Base-by-base conservation (phyloP, 2,797 vertebrate genomes). In the Sylvilagus floridanus region DNA sequence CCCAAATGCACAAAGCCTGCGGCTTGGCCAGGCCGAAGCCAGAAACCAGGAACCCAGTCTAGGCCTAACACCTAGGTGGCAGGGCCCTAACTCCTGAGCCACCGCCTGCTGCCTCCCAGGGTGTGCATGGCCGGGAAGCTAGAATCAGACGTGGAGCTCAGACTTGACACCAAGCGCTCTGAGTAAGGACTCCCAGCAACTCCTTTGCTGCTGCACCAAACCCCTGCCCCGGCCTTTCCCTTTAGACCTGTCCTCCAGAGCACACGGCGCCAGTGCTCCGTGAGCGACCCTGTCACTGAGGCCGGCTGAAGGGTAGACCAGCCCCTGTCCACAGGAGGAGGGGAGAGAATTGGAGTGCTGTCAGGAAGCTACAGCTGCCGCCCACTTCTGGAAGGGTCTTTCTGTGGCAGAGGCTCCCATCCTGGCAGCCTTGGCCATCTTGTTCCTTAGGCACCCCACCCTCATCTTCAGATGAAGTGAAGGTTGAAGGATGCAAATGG, bases 321-420 rank as follows among this genome's bases (percentile, higher is more conserved):
- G 26, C 13, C 5, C 17, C 42, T 12, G 1, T 42, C 50, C 1
- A 4, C 0, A 0, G 16, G 42, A 73, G 19, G 24, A 16, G n/a
- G 4, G 13, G 3, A 62, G 30, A 19, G 26, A 84, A 32, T n/a
- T 78, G 78, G 84, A 90, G 79, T 28, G 7, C 8, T 13, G 42
- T 84, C 63, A 84, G 96, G 88, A 95, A 92, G 47, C 84, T 83
- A 0, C 54, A 86, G 95, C 76, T 71, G 87, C 94, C 96, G 96
- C 84, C 90, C 79, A 77, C 93, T 97, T 97, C 83, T 97, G 93
- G 96, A 97, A 96, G 96, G 88, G 94, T 95, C 95, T 89, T 95
- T 96, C 93, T 86, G 50, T 42, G 88, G 96, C 54, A 16, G 93
- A 65, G 88, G 87, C 75, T 88, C 95, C 96, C 76, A 95, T 94